phyloP scores from a whole-genome alignment of 2,113 vertebrate species.

The Vireo altiloquus region DNA sequence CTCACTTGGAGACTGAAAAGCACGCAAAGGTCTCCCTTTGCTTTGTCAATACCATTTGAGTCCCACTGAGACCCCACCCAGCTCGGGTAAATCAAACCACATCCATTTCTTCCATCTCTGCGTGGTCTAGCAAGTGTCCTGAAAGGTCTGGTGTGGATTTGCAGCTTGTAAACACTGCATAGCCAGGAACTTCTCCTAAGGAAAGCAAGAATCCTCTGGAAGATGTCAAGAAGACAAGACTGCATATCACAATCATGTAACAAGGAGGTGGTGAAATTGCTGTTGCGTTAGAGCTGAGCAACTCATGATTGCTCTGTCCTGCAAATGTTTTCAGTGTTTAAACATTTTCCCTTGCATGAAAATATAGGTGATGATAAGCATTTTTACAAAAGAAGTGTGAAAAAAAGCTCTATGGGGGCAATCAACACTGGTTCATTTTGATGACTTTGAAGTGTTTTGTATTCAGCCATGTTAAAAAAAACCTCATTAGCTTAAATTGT shows the following conservation, averaged over 20 bases:
- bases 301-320: not conserved
- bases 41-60: not conserved
- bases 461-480: not conserved
- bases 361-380: not conserved
- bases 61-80: not conserved
- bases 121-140: not conserved
- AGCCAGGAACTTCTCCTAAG: not conserved
- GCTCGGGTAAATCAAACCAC: not conserved
- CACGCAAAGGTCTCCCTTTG: not conserved
- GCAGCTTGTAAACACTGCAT: not conserved
- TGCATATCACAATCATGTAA: not conserved
- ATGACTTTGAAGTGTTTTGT: conserved; percentile 29
- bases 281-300: conserved; percentile 23
- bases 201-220: not conserved
- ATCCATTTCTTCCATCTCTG: not conserved
- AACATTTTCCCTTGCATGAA: not conserved
- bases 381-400: not conserved
- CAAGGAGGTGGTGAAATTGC: conserved; percentile 4
- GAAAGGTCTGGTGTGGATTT: not conserved
- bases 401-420: not conserved
- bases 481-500: conserved; percentile 23
- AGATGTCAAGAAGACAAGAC: not conserved
- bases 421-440: conserved; percentile 14
- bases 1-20: not conserved
- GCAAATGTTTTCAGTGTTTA: not conserved